phyloP scores from a whole-genome alignment of 2,797 vertebrate species.

The Rhyacichthys aspro region DNA sequence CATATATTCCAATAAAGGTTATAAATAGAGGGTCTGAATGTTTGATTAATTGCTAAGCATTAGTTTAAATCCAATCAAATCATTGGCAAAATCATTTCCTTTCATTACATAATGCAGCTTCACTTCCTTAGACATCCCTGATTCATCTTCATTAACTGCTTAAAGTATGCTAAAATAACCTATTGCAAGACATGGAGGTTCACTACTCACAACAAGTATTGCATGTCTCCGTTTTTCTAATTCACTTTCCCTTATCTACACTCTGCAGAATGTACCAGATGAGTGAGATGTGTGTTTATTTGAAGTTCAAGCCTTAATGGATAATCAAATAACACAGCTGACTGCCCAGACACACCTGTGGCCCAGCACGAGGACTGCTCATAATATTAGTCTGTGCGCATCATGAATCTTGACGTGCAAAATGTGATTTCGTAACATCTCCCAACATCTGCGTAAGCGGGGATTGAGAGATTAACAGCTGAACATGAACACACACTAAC shows the following conservation, averaged over 20 bases:
- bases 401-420: slow-evolving; percentile 38
- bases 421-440: slow-evolving; percentile 74
- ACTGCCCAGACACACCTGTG: slow-evolving; percentile 65
- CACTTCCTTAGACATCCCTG: not conserved
- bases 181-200: no score
- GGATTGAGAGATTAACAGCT: slow-evolving; percentile 62
- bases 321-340: slow-evolving; percentile 62
- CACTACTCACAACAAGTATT: no score
- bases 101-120: not conserved
- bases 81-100: not conserved
- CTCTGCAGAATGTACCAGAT: slow-evolving; percentile 17
- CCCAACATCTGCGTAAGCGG: slow-evolving; percentile 68
- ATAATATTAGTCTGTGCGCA: slow-evolving; percentile 13
- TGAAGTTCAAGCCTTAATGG: slow-evolving; percentile 37
- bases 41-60: no score
- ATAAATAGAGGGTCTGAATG: no score
- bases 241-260: slow-evolving; percentile 16
- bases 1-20: no score
- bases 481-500: slow-evolving; percentile 29
- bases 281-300: slow-evolving; percentile 15
- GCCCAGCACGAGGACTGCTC: slow-evolving; percentile 19
- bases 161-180: no score
- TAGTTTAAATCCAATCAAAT: no score
- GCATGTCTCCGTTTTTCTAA: slow-evolving; percentile 5
- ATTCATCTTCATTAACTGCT: no score